Evolutionary conservation across 2,113 vertebrate genomes (phyloP), one percentile per base, ranked within the genome.

Genomic region (Pungitius pungitius): DNA sequence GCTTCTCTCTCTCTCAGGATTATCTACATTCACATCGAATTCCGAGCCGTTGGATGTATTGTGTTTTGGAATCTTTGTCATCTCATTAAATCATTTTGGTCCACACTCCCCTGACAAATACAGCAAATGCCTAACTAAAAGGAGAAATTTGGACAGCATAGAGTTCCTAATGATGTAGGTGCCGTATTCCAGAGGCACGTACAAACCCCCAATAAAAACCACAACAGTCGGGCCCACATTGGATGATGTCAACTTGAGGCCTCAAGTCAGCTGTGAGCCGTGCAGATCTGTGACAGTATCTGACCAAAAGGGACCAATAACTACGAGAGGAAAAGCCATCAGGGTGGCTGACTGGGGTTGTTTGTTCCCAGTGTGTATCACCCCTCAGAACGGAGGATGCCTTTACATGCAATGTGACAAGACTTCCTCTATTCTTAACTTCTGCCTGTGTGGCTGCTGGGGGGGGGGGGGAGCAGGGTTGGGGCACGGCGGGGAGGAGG

Each of bases 401-500:
- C 51, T 80, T 69, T 77, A 86, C 92, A 89, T 92, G 85, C 84
- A 83, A 93, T 89, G 90, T 92, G 92, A 93, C 92, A 93, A 88
- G 89, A 86, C 92, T 91, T 92, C 86, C 82, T 91, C 92, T 92
- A 90, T 92, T 93, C 93, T 93, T 92, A 91, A 90, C 90, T 90
- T 85, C 74, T 85, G 77, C 84, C 71, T 90, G 86, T 81, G 84
- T 80, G 85, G 89, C 89, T 86, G 87, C 81, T 35, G 80, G 82
- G 51, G 87, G 68, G 56, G 67, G 71, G 69, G 72, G 71, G n/a
- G 63, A 42, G 62, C 20, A 24, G 66, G 77, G 52, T 56, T 10
- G 60, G 33, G 71, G 57, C 26, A 30, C 39, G 61, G 65, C 63
- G 24, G 65, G 35, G 22, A 22, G 42, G n/a, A 6, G 22, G 43